Percentiles rank a stretch among this genome's conserved stretches.
These are phyloP conservation scores for Pseudopodoces humilis DNA, from an alignment of 2,113 vertebrate species.

Conservation along the genomic window DNA sequence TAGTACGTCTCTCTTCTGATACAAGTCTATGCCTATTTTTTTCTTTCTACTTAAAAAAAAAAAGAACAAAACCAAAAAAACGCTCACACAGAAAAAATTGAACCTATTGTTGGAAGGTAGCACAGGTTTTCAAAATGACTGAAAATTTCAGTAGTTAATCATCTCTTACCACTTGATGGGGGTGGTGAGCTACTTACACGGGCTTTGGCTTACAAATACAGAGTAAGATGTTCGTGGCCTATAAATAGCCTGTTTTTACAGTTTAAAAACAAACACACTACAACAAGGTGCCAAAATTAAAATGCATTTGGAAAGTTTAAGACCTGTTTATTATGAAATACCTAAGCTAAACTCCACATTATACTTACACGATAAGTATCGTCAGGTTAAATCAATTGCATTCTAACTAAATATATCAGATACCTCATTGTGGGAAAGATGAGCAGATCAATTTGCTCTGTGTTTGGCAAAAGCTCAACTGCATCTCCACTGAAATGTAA, in stretches of 20 bases:
- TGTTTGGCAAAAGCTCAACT: background rate
- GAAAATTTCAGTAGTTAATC: background rate
- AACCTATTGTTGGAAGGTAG: background rate
- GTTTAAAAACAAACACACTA: background rate
- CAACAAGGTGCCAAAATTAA: background rate
- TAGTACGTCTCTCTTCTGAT: background rate
- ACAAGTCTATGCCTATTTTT: background rate
- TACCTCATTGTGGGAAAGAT: background rate
- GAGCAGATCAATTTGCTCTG: background rate
- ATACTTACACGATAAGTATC: background rate
- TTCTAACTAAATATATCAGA: background rate
- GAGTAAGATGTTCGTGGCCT: background rate
- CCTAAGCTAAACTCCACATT: background rate
- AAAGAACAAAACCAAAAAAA: background rate
- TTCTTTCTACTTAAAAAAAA: background rate
- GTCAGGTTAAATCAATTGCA: background rate
- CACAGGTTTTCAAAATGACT: background rate
- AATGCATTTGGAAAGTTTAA: background rate
- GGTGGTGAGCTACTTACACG: background rate
- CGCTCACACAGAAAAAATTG: background rate
- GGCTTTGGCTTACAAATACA: background rate
- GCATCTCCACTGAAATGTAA: background rate
- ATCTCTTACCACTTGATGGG: constrained; percentile 8
- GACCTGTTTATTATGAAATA: background rate
- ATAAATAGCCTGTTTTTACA: background rate